Evolutionary conservation across 1,140 invertebrate species (phyloP).

Genomic region (Nephotettix cincticeps): DNA sequence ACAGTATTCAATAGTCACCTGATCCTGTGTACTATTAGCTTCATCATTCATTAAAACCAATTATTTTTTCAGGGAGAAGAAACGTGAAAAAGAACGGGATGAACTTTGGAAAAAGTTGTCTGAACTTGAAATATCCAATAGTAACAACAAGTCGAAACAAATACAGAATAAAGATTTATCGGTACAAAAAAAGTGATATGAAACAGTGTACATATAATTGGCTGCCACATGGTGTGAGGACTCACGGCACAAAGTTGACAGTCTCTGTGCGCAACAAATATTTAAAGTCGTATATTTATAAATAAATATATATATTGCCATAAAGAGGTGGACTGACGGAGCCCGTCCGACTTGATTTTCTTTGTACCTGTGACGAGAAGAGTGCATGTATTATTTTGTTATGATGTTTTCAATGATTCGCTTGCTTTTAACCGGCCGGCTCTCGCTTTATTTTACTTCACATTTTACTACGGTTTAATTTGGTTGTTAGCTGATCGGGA

Average conservation of each 20-base stretch:
- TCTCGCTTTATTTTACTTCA: conserved; percentile 16
- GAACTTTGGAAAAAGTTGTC: conserved; percentile 91
- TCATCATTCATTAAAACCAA: too few species aligned
- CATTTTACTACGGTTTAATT: conserved; percentile 11
- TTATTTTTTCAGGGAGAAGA: conserved; percentile 77
- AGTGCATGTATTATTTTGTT: conserved; percentile 15
- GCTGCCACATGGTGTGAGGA: conserved; percentile 16
- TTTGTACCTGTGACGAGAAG: conserved; percentile 28
- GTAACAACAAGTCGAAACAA: conserved; percentile 39
- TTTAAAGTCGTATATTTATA: conserved; percentile 19
- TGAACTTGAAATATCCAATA: conserved; percentile 70
- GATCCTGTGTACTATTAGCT: too few species aligned
- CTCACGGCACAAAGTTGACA: conserved; percentile 10
- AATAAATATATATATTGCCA: conserved; percentile 27
- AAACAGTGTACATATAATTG: conserved; percentile 23
- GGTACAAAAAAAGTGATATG: conserved; percentile 25
- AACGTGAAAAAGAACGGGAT: conserved; percentile 90
- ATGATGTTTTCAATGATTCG: conserved; percentile 4
- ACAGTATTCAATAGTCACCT: too few species aligned
- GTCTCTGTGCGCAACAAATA: conserved; percentile 11
- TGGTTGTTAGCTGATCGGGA: not conserved
- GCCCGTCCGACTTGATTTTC: conserved; percentile 20
- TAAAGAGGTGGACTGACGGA: conserved; percentile 9
- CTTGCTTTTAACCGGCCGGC: conserved; percentile 22
- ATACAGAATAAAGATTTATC: conserved; percentile 33